Evolutionary conservation across 2,113 vertebrate genomes (phyloP).

Genomic region (Pachyramphus minor): DNA sequence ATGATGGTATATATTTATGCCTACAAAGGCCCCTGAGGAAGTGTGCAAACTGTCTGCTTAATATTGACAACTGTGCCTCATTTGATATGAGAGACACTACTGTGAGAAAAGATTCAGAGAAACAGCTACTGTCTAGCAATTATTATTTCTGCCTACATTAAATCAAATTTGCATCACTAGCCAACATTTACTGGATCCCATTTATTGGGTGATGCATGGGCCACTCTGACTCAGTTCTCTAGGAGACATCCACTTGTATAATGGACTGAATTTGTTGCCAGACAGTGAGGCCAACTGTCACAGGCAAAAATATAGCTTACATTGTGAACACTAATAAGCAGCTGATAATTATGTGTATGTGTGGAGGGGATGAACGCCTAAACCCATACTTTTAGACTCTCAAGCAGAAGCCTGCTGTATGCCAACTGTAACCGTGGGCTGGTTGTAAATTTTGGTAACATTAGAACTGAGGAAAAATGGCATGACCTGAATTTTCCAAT

Average conservation of each 20-base stretch:
- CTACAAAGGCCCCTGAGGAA: background rate
- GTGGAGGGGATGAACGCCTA: background rate
- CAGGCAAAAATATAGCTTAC: background rate
- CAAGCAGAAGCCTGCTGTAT: background rate
- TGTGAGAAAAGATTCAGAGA: background rate
- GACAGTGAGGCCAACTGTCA: background rate
- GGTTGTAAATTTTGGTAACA: background rate
- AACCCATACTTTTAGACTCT: background rate
- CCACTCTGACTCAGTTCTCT: background rate
- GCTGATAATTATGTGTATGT: background rate
- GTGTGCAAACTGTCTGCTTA: background rate
- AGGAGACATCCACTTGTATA: background rate
- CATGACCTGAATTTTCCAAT: background rate
- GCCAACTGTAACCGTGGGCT: background rate
- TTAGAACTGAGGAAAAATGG: background rate
- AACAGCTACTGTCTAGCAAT: background rate
- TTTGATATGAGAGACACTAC: background rate
- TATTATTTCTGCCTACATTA: background rate
- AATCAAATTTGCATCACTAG: background rate
- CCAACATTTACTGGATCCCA: background rate
- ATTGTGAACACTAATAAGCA: background rate
- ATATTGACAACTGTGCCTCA: background rate
- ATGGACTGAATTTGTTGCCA: background rate
- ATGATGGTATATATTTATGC: background rate
- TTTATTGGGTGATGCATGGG: background rate